Percentiles rank a stretch among this genome's conserved stretches.
Evolutionary conservation across 2,113 vertebrate genomes (phyloP).

Genomic region (Saguinus imperator): DNA sequence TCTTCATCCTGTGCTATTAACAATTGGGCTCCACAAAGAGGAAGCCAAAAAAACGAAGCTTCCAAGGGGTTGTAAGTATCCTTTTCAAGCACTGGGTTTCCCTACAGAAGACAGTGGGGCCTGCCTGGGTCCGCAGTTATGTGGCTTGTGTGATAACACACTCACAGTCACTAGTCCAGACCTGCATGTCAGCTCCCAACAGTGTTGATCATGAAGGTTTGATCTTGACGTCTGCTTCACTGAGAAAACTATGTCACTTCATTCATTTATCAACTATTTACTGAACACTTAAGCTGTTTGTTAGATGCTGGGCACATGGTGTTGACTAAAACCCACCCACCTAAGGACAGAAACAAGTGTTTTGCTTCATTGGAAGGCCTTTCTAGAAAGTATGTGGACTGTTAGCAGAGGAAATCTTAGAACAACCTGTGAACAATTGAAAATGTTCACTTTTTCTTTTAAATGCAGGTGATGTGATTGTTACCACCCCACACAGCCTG

Average conservation of each 20-base stretch:
- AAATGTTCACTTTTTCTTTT: constrained; percentile 33
- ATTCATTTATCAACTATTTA: not conserved
- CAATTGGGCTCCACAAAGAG: constrained; percentile 87
- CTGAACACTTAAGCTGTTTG: not conserved
- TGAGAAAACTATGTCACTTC: not conserved
- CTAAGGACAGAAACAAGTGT: not conserved
- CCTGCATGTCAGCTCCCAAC: rapidly evolving
- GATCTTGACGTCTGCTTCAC: not conserved
- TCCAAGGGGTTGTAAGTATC: constrained; percentile 88
- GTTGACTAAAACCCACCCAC: not conserved
- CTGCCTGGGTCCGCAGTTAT: not conserved
- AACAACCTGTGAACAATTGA: not conserved
- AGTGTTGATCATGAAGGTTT: not conserved
- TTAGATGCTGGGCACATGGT: not conserved
- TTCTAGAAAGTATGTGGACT: not conserved
- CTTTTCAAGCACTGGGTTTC: constrained; percentile 9
- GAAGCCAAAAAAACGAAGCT: constrained; percentile 86
- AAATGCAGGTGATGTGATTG: constrained; percentile 87
- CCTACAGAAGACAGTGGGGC: not conserved
- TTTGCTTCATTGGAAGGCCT: not conserved
- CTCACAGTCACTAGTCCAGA: too few species aligned
- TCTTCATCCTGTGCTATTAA: constrained; percentile 84
- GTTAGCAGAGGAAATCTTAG: not conserved
- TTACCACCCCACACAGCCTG: constrained; percentile 91
- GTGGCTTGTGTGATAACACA: rapidly evolving